These are phyloP conservation scores for Gallinago nigripennis DNA, from an alignment of 2,797 vertebrate genomes.

Conservation along the genomic window DNA sequence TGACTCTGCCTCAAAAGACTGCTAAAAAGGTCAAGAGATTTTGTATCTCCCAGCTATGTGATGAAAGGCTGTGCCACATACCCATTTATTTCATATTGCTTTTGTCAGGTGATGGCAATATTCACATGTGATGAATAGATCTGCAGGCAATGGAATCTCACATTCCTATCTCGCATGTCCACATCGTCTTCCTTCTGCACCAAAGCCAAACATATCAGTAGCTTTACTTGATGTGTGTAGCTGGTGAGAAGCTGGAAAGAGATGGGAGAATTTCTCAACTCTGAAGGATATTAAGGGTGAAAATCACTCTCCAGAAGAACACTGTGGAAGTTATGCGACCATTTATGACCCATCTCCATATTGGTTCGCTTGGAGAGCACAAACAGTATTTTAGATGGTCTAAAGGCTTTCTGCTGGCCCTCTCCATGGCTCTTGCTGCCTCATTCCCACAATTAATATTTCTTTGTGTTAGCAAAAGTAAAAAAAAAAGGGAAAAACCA, in stretches of 20 bases:
- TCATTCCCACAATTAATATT: neutral
- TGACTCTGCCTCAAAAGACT: neutral
- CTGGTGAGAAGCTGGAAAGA: neutral
- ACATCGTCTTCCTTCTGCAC: neutral
- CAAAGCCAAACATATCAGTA: neutral
- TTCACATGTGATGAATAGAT: neutral
- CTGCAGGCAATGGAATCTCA: neutral
- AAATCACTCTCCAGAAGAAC: neutral
- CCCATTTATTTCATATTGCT: conserved; percentile 1
- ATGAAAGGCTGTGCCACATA: conserved; percentile 9
- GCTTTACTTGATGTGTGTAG: neutral
- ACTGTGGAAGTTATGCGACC: neutral
- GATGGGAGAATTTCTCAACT: neutral
- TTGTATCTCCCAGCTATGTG: neutral
- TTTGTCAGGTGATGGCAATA: conserved; percentile 12
- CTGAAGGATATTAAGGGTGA: neutral
- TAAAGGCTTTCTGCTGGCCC: neutral
- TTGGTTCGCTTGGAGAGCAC: neutral
- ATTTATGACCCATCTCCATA: neutral
- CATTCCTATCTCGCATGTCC: accelerated
- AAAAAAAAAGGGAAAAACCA: neutral
- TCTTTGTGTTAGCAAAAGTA: neutral
- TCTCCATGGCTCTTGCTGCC: neutral
- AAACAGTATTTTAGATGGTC: neutral
- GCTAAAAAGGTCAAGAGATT: conserved; percentile 50